Percentiles rank a stretch among this genome's conserved stretches.
phyloP scores from a whole-genome alignment of 2,113 vertebrate genomes.

The Pelvicachromis taeniatus region DNA sequence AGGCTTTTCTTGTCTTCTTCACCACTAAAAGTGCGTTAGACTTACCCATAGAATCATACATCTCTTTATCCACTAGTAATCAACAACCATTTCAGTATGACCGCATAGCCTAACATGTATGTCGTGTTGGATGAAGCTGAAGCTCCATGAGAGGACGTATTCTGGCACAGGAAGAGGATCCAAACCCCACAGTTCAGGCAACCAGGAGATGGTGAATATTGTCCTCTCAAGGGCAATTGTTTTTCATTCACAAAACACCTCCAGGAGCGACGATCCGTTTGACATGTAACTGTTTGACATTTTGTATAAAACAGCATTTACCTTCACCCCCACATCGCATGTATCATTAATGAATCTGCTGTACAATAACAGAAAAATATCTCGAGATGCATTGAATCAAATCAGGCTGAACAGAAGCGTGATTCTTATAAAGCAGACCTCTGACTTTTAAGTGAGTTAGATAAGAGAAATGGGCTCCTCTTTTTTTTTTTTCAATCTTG shows the following conservation, averaged over 20 bases:
- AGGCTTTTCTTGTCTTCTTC: background rate
- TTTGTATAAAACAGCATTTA: background rate
- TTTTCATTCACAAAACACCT: background rate
- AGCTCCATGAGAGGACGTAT: background rate
- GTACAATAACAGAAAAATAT: background rate
- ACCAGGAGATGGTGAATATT: background rate
- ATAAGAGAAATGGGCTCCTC: background rate
- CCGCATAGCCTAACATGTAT: rapidly evolving
- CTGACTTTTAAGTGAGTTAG: background rate
- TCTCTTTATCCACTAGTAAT: background rate
- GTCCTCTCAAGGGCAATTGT: background rate
- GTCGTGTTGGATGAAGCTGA: background rate
- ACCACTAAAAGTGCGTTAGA: background rate
- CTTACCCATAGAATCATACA: background rate
- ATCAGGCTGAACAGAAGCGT: background rate
- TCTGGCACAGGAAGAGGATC: background rate
- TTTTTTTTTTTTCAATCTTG: background rate
- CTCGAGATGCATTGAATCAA: background rate
- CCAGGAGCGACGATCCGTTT: background rate
- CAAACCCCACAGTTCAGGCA: background rate
- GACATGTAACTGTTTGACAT: background rate
- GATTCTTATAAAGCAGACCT: background rate
- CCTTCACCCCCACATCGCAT: background rate
- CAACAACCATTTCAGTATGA: background rate
- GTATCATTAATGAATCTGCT: background rate